A percentile compares a stretch with the other conserved stretches of the same genome.
Conservation (phyloP, 2,797 vertebrate species). For the Myotis planiceps region DNA sequence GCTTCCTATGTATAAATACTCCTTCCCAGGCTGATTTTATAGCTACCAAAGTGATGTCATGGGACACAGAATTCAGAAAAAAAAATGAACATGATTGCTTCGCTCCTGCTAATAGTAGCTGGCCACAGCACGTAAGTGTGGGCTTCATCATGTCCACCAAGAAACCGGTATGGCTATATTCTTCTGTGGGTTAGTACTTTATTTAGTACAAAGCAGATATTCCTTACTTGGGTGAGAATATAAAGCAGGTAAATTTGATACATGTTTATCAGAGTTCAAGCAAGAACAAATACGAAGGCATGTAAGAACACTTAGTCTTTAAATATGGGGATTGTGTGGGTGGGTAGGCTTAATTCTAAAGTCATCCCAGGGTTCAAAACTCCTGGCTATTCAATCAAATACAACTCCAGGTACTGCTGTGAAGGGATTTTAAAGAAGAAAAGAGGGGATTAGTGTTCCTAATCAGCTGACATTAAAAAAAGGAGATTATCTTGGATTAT, state of each 20-base stretch:
- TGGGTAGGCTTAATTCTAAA: neutral
- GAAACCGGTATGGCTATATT: neutral
- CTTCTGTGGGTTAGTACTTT: neutral
- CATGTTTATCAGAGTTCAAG: neutral
- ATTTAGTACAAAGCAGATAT: neutral
- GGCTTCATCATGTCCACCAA: neutral
- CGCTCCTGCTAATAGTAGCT: neutral
- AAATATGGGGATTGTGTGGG: neutral
- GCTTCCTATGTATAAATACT: rapidly evolving
- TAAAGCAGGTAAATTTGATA: neutral
- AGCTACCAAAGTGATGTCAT: neutral
- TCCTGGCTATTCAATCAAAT: neutral
- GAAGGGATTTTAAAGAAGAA: neutral
- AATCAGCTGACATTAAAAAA: neutral
- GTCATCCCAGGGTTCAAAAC: neutral
- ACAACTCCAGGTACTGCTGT: neutral
- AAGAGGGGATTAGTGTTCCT: neutral
- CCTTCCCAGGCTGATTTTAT: neutral
- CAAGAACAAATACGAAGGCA: neutral
- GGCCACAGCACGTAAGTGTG: rapidly evolving
- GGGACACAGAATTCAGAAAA: neutral
- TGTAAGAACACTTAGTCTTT: neutral
- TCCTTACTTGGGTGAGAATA: neutral
- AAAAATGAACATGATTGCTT: neutral
- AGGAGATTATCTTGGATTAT: neutral